A percentile compares a stretch with the other conserved stretches of the same genome.
Conservation (phyloP, 2,797 vertebrate genomes). For the Melopsittacus undulatus region DNA sequence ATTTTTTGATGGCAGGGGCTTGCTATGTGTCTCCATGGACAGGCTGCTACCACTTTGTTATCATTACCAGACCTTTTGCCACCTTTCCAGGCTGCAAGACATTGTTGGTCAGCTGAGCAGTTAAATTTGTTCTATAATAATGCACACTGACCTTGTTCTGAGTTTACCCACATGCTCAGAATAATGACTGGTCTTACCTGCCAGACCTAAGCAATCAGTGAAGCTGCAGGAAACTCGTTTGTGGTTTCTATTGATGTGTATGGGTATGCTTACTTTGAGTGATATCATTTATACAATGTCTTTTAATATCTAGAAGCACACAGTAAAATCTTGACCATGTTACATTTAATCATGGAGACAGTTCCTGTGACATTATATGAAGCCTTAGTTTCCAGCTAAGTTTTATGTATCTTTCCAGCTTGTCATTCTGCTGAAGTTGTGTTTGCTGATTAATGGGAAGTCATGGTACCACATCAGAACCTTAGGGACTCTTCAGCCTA, state of each 20-base stretch:
- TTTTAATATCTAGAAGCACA: not conserved
- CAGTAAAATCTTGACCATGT: not conserved
- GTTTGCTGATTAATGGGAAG: not conserved
- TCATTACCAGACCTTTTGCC: not conserved
- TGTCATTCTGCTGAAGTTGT: not conserved
- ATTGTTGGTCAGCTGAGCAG: not conserved
- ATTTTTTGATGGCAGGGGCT: not conserved
- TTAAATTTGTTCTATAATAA: not conserved
- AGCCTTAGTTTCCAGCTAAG: not conserved
- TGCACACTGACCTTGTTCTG: not conserved
- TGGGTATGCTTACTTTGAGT: not conserved
- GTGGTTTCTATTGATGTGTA: not conserved
- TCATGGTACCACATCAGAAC: not conserved
- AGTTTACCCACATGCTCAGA: not conserved
- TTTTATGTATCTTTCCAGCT: not conserved
- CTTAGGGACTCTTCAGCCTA: not conserved
- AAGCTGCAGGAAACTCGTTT: not conserved
- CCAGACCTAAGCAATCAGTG: not conserved
- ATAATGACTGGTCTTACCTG: not conserved
- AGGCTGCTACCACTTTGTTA: not conserved
- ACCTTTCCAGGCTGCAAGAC: not conserved
- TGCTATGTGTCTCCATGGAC: fast-evolving
- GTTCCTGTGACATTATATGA: not conserved
- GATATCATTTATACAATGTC: not conserved
- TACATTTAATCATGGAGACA: fast-evolving